Evolutionary conservation across 64 coral and sea anemone genomes (phyloP), one percentile per base, ranked within the genome.

Genomic region (Pocillopora verrucosa): DNA sequence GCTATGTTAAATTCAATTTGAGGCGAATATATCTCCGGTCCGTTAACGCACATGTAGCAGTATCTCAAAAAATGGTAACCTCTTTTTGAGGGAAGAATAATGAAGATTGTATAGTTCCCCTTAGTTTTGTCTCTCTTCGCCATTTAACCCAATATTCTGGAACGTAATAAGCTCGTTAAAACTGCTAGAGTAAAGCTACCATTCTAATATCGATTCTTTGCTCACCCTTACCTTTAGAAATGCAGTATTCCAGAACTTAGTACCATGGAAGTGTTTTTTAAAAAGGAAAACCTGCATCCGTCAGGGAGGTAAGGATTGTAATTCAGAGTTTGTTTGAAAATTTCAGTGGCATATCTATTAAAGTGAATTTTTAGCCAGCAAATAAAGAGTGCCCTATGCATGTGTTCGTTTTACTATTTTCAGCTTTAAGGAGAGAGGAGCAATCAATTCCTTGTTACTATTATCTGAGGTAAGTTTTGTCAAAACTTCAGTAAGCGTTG

Each of bases 401-500:
- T 73, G 76, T 20, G 17, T 11, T 68, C 20, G 13, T 12, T 41
- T 34, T 34, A 77, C 73, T 90, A 19, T 26, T 82, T 73, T 30
- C 79, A 93, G 91, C 56, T 93, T 93, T 38, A 93, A 93, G 82
- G 91, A 93, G 41, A 62, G 91, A 22, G 91, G 91, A n/a, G 91
- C 91, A 35, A 68, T 87, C 14, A 93, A 93, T 60, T 88, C 76
- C 14, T 62, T 93, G 61, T 78, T 93, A 59, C 86, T 93, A 24
- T 62, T 93, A 88, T 65, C 84, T 13, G 86, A 88, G 51, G 91
- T 88, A 25, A 82, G 91, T 70, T 30, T 30, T 30, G 15, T 45
- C 69, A 88, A 26, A 45, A 17, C 19, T 19, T n/a, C 19, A 16
- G n/a, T 16, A 67, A 22, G 17, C 0, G 16, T 36, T 25, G 17